Conservation (phyloP, 92 coral and sea anemone species). For the Zoanthus gigantus region DNA sequence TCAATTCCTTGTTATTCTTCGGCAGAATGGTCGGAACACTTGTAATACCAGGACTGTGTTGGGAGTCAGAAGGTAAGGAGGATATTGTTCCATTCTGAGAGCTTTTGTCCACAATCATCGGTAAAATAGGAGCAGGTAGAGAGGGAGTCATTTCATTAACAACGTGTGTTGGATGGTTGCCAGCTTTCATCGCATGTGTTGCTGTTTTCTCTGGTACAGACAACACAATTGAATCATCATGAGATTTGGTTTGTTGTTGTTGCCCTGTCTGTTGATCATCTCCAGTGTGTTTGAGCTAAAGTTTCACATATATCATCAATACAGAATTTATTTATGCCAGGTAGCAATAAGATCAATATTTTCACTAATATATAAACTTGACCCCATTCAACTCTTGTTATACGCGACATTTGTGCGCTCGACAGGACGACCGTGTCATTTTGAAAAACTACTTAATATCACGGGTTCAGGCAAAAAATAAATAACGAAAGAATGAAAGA, state of each 20-base stretch:
- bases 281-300: constrained; percentile 22
- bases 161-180: not conserved
- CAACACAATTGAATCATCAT: constrained; percentile 20
- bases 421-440: too few species aligned
- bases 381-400: too few species aligned
- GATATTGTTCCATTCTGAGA: constrained; percentile 20
- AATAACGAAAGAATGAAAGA: too few species aligned
- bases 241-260: not conserved
- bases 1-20: constrained; percentile 9
- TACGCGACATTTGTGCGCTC: too few species aligned
- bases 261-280: constrained; percentile 6
- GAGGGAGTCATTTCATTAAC: not conserved
- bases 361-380: too few species aligned
- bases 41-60: constrained; percentile 13
- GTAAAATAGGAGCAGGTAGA: constrained; percentile 23
- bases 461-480: too few species aligned
- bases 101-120: constrained; percentile 12
- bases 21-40: constrained; percentile 12
- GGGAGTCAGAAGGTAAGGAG: constrained; percentile 27
- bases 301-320: not conserved
- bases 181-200: not conserved
- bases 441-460: too few species aligned
- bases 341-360: too few species aligned
- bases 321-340: too few species aligned
- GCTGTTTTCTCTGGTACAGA: constrained; percentile 20